phyloP scores from a whole-genome alignment of 2,888 invertebrate genomes.

The Ariolimax columbianus region DNA sequence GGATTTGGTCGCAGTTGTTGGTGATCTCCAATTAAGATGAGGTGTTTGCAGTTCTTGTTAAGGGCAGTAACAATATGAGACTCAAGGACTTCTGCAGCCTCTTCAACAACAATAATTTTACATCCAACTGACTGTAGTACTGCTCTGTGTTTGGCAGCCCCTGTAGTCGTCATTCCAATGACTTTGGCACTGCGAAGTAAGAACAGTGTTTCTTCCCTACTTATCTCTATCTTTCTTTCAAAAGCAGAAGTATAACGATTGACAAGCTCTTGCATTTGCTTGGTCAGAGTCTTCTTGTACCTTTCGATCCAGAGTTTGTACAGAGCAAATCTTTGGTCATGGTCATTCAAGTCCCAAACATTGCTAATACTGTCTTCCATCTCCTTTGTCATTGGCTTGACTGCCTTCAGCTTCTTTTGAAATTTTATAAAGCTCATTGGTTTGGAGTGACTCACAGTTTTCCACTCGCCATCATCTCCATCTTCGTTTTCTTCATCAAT shows the following conservation, averaged over 20 bases:
- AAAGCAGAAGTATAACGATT: slow-evolving; percentile 56
- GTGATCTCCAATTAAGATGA: slow-evolving; percentile 90
- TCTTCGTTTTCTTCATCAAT: not conserved
- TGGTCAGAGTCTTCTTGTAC: slow-evolving; percentile 56
- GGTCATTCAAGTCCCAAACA: slow-evolving; percentile 61
- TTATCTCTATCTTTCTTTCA: slow-evolving; percentile 58
- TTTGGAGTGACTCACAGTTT: not conserved
- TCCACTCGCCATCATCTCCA: not conserved
- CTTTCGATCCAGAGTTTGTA: slow-evolving; percentile 72
- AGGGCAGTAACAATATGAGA: slow-evolving; percentile 88
- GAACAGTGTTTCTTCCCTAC: slow-evolving; percentile 60
- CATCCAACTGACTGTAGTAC: slow-evolving; percentile 73
- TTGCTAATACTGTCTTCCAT: slow-evolving; percentile 58
- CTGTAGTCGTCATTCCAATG: slow-evolving; percentile 77
- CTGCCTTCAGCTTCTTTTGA: slow-evolving; percentile 12
- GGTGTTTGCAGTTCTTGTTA: slow-evolving; percentile 86
- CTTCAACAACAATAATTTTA: slow-evolving; percentile 85
- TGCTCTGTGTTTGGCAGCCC: slow-evolving; percentile 72
- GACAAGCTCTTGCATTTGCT: slow-evolving; percentile 54
- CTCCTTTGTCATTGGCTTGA: slow-evolving; percentile 58
- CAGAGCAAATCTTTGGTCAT: slow-evolving; percentile 42
- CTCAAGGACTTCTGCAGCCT: slow-evolving; percentile 88
- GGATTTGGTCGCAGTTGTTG: slow-evolving; percentile 88
- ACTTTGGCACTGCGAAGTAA: slow-evolving; percentile 66
- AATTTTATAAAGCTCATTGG: not conserved